Base-by-base conservation (phyloP, 2,113 vertebrate genomes). In the Carollia perspicillata region DNA sequence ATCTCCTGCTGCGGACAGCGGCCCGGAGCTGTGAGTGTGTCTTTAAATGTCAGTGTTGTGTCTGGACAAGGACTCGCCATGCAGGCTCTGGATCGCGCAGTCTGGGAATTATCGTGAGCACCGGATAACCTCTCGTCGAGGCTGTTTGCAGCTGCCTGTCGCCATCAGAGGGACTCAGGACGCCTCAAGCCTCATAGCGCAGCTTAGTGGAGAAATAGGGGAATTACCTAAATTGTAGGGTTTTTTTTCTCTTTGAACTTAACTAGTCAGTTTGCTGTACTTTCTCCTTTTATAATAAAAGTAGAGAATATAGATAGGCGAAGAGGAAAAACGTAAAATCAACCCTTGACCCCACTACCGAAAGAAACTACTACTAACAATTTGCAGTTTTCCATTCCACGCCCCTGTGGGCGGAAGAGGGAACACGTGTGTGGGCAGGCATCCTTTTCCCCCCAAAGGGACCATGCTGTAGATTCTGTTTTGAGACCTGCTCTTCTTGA, bases 121-220 rank as follows among this genome's bases (percentile, higher is more conserved):
- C 37, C 28, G 42, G 35, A 30, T 2, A 28, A 12, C 18, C 16
- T 69, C 30, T 12, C 4, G 4, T 17, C 0, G 9, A 58, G 68
- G 26, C 20, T 4, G 20, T 47, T 65, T 3, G 28, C 13, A 20
- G 51, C 5, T 6, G 66, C 71, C 9, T 0, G 2, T 0, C 0
- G 40, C 23, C 1, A 12, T 17, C 74, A 13, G 11, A 3, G 1
- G 9, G 26, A 22, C 11, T 77, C 23, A 12, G n/a, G 78, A 18
- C 0, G 10, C 2, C 8, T 40, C 53, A 22, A 42, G 69, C 49
- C 66, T 79, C 33, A 33, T 1, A 30, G 53, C 47, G 10, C 89
- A 1, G 35, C 51, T 81, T 81, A 77, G 80, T 77, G 95, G 94
- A 77, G 6, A 4, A 75, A 63, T 5, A 0, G 0, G 58, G 81